These are phyloP conservation scores for Pelvicachromis taeniatus DNA, from an alignment of 2,113 vertebrate genomes.

Conservation along the genomic window DNA sequence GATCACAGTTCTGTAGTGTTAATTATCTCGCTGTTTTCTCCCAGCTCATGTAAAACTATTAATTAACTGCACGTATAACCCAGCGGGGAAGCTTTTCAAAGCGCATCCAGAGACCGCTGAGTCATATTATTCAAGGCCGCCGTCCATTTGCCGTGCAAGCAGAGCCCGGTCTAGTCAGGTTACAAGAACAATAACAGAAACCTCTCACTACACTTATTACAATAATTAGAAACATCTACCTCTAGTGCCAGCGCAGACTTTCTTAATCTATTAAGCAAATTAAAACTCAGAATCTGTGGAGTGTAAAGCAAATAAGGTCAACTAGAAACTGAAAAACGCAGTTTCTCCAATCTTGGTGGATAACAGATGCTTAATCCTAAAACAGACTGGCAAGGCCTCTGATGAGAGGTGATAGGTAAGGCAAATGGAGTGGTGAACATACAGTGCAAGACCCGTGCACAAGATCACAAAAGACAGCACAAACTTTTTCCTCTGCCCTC, in stretches of 20 bases:
- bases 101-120: constrained; percentile 1
- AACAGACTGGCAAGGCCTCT: constrained; percentile 54
- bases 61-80: not conserved
- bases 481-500: not conserved
- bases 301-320: not conserved
- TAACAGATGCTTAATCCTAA: not conserved
- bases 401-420: constrained; percentile 47
- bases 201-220: not conserved
- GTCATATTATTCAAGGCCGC: constrained; percentile 3
- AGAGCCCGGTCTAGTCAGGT: constrained; percentile 1
- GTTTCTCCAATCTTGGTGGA: not conserved
- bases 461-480: not conserved
- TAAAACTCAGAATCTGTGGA: not conserved
- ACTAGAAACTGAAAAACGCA: not conserved
- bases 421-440: constrained; percentile 41
- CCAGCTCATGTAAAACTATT: not conserved
- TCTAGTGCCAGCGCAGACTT: not conserved
- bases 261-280: not conserved
- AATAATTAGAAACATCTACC: not conserved
- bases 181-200: not conserved
- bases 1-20: constrained; percentile 46
- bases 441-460: constrained; percentile 15
- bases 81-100: not conserved
- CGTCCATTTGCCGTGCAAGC: constrained; percentile 2
- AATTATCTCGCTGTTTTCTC: not conserved